Evolutionary conservation across 2,797 vertebrate genomes (phyloP), one percentile per base, ranked within the genome.

Genomic region (Macrochelys suwanniensis): DNA sequence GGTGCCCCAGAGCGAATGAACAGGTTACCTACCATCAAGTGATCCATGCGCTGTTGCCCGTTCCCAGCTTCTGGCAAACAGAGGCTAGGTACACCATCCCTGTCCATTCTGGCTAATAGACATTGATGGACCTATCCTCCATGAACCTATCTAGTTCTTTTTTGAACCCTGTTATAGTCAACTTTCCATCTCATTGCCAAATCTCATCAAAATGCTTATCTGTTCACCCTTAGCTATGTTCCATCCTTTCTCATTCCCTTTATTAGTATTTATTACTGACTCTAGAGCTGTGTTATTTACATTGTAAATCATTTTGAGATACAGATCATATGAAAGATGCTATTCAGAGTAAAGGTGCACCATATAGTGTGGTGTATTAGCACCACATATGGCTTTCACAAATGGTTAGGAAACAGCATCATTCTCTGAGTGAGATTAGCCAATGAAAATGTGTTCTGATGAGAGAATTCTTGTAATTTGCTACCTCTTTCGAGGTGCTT

Each of bases 281-380:
- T 17, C 65, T 21, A n/a, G 19, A 37, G n/a, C n/a, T 8, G 4
- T 42, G 25, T 42, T 89, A 25, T 56, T 49, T 83, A 53, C 80
- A 26, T 12, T 49, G 53, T 68, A 80, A 89, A 83, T 42, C 28
- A 80, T 51, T 76, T 45, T 51, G 87, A 42, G 37, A 10, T 51
- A 53, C 10, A 31, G 11, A 7, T 0, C 26, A 26, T 17, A 26
- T 3, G 6, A 0, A 0, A 33, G 47, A 33, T 49, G 33, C 26
- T 31, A 49, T 42, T 79, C 81, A 80, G n/a, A 89, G 61, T 28
- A 28, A 7, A 42, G 74, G 45, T 25, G 7, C 26, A 47, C 42
- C 74, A 76, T 28, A 76, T 3, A 7, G 25, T 47, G 6, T 26
- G 13, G 13, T 76, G 23, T 16, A 54, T 16, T 33, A 47, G 80